Evolutionary conservation across 2,888 invertebrate species (phyloP), one percentile per base, ranked within the genome.

Genomic region (Sinodicranocentrus sp.): DNA sequence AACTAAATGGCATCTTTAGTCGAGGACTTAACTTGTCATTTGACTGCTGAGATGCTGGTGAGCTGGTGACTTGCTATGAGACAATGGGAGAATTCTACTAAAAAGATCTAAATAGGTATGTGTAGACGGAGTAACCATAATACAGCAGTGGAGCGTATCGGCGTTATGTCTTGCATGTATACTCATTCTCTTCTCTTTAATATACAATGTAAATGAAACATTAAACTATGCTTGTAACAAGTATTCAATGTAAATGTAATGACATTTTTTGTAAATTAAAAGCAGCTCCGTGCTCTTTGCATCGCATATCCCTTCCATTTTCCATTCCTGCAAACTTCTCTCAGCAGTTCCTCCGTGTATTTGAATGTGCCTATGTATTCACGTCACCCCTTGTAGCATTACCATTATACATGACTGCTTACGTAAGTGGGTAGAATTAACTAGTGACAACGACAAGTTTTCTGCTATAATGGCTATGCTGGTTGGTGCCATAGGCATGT

Each of bases 261-360:
- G 28, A 65, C n/a, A n/a, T 23, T 76, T n/a, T 75, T 65, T 54
- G 54, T 52, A 76, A 76, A 76, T 76, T 76, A 76, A 65, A 65
- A 54, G 44, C n/a, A 65, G 52, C 65, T 67, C n/a, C 17, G 8
- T 19, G 13, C 2, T 65, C 13, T 68, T 23, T 25, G 23, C 68
- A 23, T 43, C 57, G 68, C 43, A 17, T 17, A 54, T 28, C 44
- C 21, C 1, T 48, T 48, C 63, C 48, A 70, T 28, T n/a, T n/a
- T n/a, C n/a, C n/a, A n/a, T n/a, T n/a, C n/a, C n/a, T n/a, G n/a
- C n/a, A n/a, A n/a, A n/a, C n/a, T n/a, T n/a, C n/a, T n/a, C n/a
- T n/a, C n/a, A n/a, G n/a, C n/a, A n/a, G n/a, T n/a, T n/a, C n/a
- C n/a, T n/a, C n/a, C n/a, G n/a, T n/a, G n/a, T n/a, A n/a, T n/a